Evolutionary conservation across 2,888 invertebrate species (phyloP), one percentile per base, ranked within the genome.

Genomic region (Drosophila rellima): DNA sequence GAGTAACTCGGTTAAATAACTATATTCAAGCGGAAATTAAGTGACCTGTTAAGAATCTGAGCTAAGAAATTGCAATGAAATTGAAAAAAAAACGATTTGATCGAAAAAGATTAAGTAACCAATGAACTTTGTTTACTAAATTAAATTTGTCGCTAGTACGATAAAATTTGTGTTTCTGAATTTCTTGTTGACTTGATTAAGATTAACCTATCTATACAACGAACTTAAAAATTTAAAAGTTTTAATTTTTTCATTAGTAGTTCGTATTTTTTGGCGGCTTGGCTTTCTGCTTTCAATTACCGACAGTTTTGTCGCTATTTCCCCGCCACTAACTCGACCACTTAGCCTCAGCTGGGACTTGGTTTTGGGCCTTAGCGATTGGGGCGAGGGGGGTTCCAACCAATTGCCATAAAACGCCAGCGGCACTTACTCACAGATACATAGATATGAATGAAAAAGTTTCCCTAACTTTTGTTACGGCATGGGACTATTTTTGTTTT

Each of bases 321-420:
- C 47, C 63, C 59, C 64, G 64, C 57, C 56, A 62, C 81, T 80
- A 82, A 85, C 82, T 83, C 63, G 66, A 69, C 66, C 84, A 83
- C 77, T 83, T 83, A 83, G 70, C 64, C 72, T 66, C 83, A 83
- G 77, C 84, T 81, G 82, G 70, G 57, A 35, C 50, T 40, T 50
- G 44, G 15, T 42, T 18, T 66, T 17, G 7, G 26, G 17, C 20
- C 11, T 74, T 56, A 44, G 57, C 64, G 56, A 37, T 54, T 61
- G 18, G 67, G 61, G 37, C 39, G 45, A 50, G 69, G 67, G 71
- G 15, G 42, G 23, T 11, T 55, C 81, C 63, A 63, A 61, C 75
- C 82, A 78, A 83, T 73, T 75, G 72, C 81, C 81, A 79, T 81
- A 78, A 82, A 88, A 52, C 71, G 88, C 79, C 70, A 66, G 40